These are phyloP conservation scores for Standfussiana lucernea DNA, from an alignment of 2,888 invertebrate species.

Conservation along the genomic window DNA sequence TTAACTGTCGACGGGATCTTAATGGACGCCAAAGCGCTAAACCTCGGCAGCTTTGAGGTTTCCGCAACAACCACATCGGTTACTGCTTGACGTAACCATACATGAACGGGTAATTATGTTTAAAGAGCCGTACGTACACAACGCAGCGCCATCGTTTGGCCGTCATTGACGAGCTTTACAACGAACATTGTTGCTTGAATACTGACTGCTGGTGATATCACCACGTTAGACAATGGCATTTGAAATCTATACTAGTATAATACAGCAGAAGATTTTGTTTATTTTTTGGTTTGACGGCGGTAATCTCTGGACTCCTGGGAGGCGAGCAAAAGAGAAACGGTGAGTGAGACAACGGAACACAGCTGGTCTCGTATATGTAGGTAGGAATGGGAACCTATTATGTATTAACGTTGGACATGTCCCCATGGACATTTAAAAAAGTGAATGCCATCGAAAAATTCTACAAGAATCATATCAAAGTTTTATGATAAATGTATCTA, in stretches of 20 bases:
- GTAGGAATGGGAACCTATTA: background rate
- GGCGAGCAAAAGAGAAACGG: too few species aligned
- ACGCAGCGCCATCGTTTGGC: conserved; percentile 2
- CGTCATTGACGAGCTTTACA: background rate
- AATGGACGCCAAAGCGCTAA: conserved; percentile 80
- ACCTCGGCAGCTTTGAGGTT: conserved; percentile 78
- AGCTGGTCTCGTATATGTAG: background rate
- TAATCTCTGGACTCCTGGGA: background rate
- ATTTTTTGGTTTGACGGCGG: background rate
- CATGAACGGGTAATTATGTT: conserved; percentile 41
- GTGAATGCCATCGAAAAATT: background rate
- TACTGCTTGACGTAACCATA: conserved; percentile 61
- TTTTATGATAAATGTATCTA: background rate
- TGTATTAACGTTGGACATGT: background rate
- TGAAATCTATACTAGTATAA: background rate
- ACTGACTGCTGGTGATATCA: background rate
- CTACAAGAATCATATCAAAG: background rate
- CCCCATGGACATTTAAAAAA: background rate
- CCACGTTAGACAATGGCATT: background rate
- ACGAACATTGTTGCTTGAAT: background rate
- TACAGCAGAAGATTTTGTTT: background rate
- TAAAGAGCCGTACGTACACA: conserved; percentile 27
- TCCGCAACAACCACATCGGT: conserved; percentile 81
- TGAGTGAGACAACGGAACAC: background rate
- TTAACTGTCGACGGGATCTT: conserved; percentile 77